Base-by-base conservation (phyloP, 1,140 invertebrate genomes). In the Drosophila repletoides region DNA sequence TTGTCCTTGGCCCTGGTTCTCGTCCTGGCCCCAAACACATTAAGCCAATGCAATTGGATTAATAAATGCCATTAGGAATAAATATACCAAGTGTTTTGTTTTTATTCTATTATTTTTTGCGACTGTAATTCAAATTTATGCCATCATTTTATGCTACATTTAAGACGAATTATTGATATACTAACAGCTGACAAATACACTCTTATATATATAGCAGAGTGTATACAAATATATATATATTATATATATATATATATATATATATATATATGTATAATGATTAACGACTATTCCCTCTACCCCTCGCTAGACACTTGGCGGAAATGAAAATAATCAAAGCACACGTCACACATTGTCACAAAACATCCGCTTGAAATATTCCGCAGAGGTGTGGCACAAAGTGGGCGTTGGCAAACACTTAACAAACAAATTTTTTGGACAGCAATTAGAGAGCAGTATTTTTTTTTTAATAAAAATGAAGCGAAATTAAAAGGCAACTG, bases 401-500 rank as follows among this genome's bases (percentile, higher is more conserved):
- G 59, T 81, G 76, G 76, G 76, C 29, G 77, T 51, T 33, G 31
- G n/a, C 46, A 67, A 58, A 43, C 76, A 72, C 76, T 81, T 80
- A 61, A 65, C 76, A 80, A 80, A 80, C 76, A 81, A 63, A 76
- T 69, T 81, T 76, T 41, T 45, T n/a, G n/a, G 58, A 63, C 76
- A 81, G 72, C 76, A 81, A 81, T 81, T 81, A 81, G 76, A 76
- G 38, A 31, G 33, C 14, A 49, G 56, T 40, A 26, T 24, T 5
- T 26, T 2, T 19, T 53, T 60, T 76, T 83, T 73, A 79, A 83
- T 86, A 79, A 64, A 86, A 86, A 84, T 79, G 79, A 84, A 86
- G 49, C 43, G 74, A 84, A 84, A 84, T 84, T 86, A 79, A 84
- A 83, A 79, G 75, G 74, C 79, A 86, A 84, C 66, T 86, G 79